Evolutionary conservation across 2,888 invertebrate genomes (phyloP).

Genomic region (Hoplodrina blanda): DNA sequence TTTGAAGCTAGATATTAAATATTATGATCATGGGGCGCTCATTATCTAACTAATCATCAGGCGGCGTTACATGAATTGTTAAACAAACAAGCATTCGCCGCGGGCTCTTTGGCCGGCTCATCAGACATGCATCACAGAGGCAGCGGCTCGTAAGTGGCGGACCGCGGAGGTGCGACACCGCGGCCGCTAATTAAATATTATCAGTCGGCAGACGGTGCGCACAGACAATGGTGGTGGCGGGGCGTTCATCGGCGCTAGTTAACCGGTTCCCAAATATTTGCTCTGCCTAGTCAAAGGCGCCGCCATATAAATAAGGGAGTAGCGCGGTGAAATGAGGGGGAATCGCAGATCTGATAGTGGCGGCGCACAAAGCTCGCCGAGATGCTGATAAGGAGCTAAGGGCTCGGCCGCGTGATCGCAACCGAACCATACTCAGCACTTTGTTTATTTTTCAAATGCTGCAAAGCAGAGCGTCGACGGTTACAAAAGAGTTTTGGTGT

Average conservation of each 20-base stretch:
- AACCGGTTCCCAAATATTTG: conserved; percentile 88
- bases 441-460: conserved; percentile 75
- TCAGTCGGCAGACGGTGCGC: conserved; percentile 83
- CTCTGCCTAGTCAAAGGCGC: conserved; percentile 84
- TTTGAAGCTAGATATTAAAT: conserved; percentile 70
- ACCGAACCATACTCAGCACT: conserved; percentile 71
- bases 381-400: conserved; percentile 79
- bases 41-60: conserved; percentile 81
- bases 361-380: conserved; percentile 80
- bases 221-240: conserved; percentile 85
- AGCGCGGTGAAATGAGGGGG: conserved; percentile 69
- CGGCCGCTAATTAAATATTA: conserved; percentile 89
- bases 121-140: conserved; percentile 74
- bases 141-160: conserved; percentile 73
- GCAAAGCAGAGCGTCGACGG: conserved; percentile 23
- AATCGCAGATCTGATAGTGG: conserved; percentile 83
- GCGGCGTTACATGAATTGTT: conserved; percentile 77
- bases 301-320: conserved; percentile 83
- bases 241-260: conserved; percentile 87
- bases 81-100: conserved; percentile 82
- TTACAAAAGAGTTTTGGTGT: conserved; percentile 34
- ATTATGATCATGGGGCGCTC: conserved; percentile 76
- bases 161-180: conserved; percentile 85
- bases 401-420: conserved; percentile 75
- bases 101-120: conserved; percentile 80